These are phyloP conservation scores for Chymomyza fuscimana DNA, from an alignment of 2,888 invertebrate genomes.

Conservation along the genomic window DNA sequence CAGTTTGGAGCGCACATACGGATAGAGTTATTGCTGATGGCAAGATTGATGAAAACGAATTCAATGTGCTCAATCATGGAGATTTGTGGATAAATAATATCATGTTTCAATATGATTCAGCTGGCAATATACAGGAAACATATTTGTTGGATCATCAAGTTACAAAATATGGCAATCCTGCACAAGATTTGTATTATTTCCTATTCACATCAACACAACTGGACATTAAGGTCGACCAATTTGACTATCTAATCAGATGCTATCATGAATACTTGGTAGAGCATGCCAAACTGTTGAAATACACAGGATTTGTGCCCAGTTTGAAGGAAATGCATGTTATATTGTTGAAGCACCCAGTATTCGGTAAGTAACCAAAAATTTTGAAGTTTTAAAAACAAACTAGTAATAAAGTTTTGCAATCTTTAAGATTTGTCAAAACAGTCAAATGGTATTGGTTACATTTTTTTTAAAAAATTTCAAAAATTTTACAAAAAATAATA, in stretches of 20 bases:
- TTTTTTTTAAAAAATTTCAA: no score
- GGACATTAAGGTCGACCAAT: constrained; percentile 71
- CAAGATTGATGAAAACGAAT: constrained; percentile 48
- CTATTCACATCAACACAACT: constrained; percentile 69
- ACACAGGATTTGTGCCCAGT: constrained; percentile 58
- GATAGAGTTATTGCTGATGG: constrained; percentile 17
- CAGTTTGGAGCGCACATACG: background rate
- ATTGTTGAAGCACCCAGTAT: constrained; percentile 59
- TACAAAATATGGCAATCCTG: constrained; percentile 67
- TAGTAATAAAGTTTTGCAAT: no score
- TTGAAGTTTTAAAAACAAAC: no score
- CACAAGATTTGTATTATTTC: constrained; percentile 67
- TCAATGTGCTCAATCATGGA: constrained; percentile 76
- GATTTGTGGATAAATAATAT: constrained; percentile 74
- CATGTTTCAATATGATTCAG: constrained; percentile 67
- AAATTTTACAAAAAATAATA: no score
- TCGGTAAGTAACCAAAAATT: constrained; percentile 33
- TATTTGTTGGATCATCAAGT: constrained; percentile 71
- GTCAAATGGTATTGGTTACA: no score
- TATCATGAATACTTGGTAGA: constrained; percentile 67
- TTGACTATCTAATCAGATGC: constrained; percentile 74
- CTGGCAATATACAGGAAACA: constrained; percentile 54
- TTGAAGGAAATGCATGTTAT: constrained; percentile 67
- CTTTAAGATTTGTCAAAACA: no score
- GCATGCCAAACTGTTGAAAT: constrained; percentile 62